Conservation (phyloP, 2,113 vertebrate genomes). For the Orycteropus afer region DNA sequence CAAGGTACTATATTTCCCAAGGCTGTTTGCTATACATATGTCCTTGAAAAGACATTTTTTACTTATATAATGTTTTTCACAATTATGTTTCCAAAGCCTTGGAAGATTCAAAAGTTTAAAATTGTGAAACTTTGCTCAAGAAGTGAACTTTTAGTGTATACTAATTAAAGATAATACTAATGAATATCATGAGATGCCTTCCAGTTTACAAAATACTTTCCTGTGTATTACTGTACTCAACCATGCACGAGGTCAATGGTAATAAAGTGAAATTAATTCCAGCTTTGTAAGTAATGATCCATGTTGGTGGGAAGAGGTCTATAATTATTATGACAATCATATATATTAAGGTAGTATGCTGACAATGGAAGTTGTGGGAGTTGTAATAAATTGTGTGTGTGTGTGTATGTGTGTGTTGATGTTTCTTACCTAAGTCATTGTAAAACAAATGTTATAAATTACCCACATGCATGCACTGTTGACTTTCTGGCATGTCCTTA, state of each 20-base stretch:
- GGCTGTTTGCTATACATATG: not conserved
- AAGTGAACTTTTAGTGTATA: not conserved
- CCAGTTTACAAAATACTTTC: slow-evolving; percentile 2
- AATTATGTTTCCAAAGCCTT: not conserved
- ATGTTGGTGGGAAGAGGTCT: not conserved
- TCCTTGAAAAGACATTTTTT: not conserved
- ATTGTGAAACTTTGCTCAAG: not conserved
- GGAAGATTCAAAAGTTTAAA: not conserved
- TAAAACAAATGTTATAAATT: slow-evolving; percentile 53
- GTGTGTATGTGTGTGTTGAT: not conserved
- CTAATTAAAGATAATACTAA: slow-evolving; percentile 30
- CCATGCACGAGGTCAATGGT: slow-evolving; percentile 9
- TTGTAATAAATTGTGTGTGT: not conserved
- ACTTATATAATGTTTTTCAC: not conserved
- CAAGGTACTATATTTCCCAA: not conserved
- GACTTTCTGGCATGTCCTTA: not conserved
- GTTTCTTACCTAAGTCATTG: not conserved
- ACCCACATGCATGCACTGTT: not conserved
- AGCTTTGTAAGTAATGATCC: slow-evolving; percentile 45
- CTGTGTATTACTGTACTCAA: not conserved
- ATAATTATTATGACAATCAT: not conserved
- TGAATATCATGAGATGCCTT: not conserved
- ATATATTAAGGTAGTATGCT: not conserved
- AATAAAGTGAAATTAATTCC: slow-evolving; percentile 36
- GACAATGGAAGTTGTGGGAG: not conserved